Base-by-base conservation (phyloP, 2,113 vertebrate genomes). In the Mustela lutreola region DNA sequence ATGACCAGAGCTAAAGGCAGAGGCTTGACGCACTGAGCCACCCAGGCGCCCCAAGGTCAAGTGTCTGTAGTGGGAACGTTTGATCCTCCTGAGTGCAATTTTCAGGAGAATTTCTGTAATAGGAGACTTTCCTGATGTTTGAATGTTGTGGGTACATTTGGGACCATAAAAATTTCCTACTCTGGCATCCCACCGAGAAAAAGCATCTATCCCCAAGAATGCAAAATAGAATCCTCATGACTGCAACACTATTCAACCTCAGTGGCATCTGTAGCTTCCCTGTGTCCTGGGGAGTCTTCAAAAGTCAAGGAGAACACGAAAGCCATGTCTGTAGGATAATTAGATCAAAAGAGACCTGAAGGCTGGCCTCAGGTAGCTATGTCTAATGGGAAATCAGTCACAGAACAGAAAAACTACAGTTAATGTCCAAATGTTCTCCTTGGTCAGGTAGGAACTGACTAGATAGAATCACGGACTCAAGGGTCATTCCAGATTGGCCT, bases 281-380 rank as follows among this genome's bases (percentile, higher is more conserved):
- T 88, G 12, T 58, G 65, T 71, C 60, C 62, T 31, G 36, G 21
- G 65, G 53, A 91, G 76, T 76, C 71, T 91, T 94, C 71, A 93
- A 81, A 98, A 91, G 96, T 98, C 95, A 97, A 87, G 97, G 80
- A 95, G 90, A 94, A 94, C 81, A 88, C 80, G 63, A 90, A 94
- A 85, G 78, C n/a, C 90, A 58, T 93, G 24, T 67, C 65, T 89
- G 11, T 87, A 90, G 95, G 93, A 97, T 79, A 98, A 97, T 98
- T 93, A 89, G 89, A 98, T 96, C 95, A 95, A 97, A 98, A 94
- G 5, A 95, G 93, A 98, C 92, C 33, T 12, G 24, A 76, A 88
- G 89, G 31, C 94, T 97, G 91, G 91, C 92, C 91, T 97, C 88
- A 65, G 45, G 95, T 93, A 97, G 81, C 83, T 94, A 92, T 97